Conservation (phyloP, 64 coral and sea anemone genomes). For the Actinia tenebrosa region DNA sequence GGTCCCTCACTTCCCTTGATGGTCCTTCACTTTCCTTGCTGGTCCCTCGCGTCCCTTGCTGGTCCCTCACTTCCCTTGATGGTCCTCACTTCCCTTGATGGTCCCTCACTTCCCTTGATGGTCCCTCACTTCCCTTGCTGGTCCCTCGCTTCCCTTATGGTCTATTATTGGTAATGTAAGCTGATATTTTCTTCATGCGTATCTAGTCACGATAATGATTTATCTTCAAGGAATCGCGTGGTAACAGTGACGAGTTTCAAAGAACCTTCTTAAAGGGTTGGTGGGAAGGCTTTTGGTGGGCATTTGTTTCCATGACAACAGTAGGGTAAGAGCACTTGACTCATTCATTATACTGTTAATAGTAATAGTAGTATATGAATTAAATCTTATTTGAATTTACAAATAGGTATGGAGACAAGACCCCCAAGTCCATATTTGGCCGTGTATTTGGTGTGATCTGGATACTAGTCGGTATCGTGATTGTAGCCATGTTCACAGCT, state of each 20-base stretch:
- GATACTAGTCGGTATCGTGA: slow-evolving; percentile 60
- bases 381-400: background rate
- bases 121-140: too few relatives aligned
- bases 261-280: slow-evolving; percentile 57
- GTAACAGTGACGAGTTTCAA: slow-evolving; percentile 58
- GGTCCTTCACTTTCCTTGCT: too few relatives aligned
- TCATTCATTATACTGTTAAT: too few relatives aligned
- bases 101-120: too few relatives aligned
- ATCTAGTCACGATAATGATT: background rate
- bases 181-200: too few relatives aligned
- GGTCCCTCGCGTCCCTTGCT: too few relatives aligned
- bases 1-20: too few relatives aligned
- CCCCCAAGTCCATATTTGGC: slow-evolving; percentile 66
- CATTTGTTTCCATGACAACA: slow-evolving; percentile 77
- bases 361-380: background rate
- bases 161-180: too few relatives aligned
- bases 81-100: too few relatives aligned
- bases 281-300: slow-evolving; percentile 82
- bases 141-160: too few relatives aligned
- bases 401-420: slow-evolving; percentile 71
- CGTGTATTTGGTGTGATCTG: slow-evolving; percentile 72
- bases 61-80: background rate
- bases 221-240: slow-evolving; percentile 38
- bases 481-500: slow-evolving; percentile 78
- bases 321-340: slow-evolving; percentile 44